These are phyloP conservation scores for Halichoerus grypus DNA, from an alignment of 2,113 vertebrate species.

Conservation along the genomic window DNA sequence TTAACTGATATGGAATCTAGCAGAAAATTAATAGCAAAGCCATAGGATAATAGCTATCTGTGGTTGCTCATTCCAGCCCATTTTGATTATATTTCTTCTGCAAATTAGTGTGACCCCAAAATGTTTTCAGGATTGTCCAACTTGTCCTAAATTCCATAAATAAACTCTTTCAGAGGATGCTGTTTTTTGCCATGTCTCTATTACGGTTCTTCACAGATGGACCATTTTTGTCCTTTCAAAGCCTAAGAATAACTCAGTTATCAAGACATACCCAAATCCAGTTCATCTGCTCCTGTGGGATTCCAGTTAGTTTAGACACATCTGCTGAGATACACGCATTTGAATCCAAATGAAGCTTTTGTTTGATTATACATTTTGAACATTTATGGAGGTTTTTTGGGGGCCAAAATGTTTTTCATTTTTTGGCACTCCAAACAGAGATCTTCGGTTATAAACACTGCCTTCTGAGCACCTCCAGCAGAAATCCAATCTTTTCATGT, in stretches of 20 bases:
- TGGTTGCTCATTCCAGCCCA: constrained; percentile 38
- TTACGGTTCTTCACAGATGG: constrained; percentile 87
- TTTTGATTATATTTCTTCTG: constrained; percentile 68
- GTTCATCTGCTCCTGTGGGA: constrained; percentile 87
- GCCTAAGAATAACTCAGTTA: constrained; percentile 89
- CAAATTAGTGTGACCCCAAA: constrained; percentile 73
- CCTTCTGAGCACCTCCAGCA: constrained; percentile 81
- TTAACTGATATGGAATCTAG: constrained; percentile 35
- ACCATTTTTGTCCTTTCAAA: constrained; percentile 86
- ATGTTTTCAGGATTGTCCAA: constrained; percentile 83
- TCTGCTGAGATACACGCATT: constrained; percentile 88
- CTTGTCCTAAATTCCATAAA: constrained; percentile 83
- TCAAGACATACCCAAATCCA: constrained; percentile 88
- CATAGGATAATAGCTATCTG: neutral
- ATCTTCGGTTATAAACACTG: constrained; percentile 77
- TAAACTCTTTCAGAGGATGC: constrained; percentile 84
- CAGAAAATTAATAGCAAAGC: constrained; percentile 32
- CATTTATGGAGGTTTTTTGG: constrained; percentile 84
- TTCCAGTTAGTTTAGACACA: constrained; percentile 88
- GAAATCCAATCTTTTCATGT: constrained; percentile 77
- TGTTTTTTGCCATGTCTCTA: constrained; percentile 86
- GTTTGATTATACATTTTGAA: constrained; percentile 87
- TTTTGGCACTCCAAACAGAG: constrained; percentile 84
- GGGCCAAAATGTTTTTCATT: constrained; percentile 86
- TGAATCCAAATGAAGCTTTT: constrained; percentile 88